phyloP scores from a whole-genome alignment of 2,888 invertebrate species.

The Stenoptilia bipunctidactyla region DNA sequence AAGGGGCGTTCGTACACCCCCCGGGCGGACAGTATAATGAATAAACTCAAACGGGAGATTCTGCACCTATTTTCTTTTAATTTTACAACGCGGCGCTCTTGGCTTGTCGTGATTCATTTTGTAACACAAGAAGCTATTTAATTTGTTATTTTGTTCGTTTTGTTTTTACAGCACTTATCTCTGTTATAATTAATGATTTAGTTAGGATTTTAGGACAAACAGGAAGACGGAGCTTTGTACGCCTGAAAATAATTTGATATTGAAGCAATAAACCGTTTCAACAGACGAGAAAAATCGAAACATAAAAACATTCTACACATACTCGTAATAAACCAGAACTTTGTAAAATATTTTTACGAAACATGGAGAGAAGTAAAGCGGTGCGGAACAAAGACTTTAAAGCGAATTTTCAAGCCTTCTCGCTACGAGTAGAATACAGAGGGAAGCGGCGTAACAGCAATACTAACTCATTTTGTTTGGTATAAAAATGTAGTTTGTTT shows the following conservation, averaged over 20 bases:
- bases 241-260: too few species aligned
- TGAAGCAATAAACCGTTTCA: too few species aligned
- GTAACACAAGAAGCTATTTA: not conserved
- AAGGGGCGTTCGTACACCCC: constrained; percentile 16
- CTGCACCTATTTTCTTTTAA: constrained; percentile 53
- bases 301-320: constrained; percentile 29
- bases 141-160: not conserved
- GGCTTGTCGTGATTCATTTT: constrained; percentile 9
- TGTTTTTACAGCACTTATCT: too few species aligned
- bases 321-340: constrained; percentile 40
- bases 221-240: too few species aligned
- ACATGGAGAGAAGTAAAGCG: constrained; percentile 53
- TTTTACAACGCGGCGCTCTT: constrained; percentile 56
- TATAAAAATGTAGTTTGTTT: constrained; percentile 63
- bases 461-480: constrained; percentile 61
- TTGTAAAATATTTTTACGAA: constrained; percentile 40
- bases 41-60: constrained; percentile 64
- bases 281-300: constrained; percentile 22
- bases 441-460: constrained; percentile 51
- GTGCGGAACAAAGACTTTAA: constrained; percentile 66
- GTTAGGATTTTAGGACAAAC: too few species aligned
- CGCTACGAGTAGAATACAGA: constrained; percentile 32
- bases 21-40: constrained; percentile 55
- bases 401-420: constrained; percentile 60
- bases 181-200: too few species aligned